Percentiles rank a stretch among this genome's conserved stretches.
phyloP scores from a whole-genome alignment of 2,797 vertebrate species.

The Eulemur coronatus region DNA sequence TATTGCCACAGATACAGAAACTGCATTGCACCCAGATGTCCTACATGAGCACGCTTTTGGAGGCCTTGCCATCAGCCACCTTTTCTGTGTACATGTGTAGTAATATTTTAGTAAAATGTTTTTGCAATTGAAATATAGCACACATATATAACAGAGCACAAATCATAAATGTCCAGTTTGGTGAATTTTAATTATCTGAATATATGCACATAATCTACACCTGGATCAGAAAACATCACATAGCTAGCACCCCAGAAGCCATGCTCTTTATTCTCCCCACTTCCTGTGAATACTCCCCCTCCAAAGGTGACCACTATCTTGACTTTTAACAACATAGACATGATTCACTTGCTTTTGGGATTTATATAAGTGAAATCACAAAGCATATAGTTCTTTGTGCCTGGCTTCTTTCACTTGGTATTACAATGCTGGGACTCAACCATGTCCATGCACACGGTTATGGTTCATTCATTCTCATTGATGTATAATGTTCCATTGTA shows the following conservation, averaged over 20 bases:
- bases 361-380: constrained; percentile 15
- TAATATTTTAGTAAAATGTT: background rate
- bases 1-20: background rate
- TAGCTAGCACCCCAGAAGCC: background rate
- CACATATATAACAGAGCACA: background rate
- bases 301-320: background rate
- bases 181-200: background rate
- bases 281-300: background rate
- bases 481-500: background rate
- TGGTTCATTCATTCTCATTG: background rate
- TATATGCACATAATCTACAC: background rate
- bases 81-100: background rate
- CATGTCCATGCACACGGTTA: too few relatives aligned
- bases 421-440: background rate
- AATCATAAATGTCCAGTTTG: background rate
- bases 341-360: constrained; percentile 50
- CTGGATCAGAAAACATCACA: background rate
- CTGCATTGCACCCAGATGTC: background rate
- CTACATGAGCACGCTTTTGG: background rate
- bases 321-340: background rate
- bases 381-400: background rate
- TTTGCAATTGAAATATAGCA: background rate
- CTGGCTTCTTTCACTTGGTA: constrained; percentile 22
- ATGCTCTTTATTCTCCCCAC: background rate
- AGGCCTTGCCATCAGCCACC: background rate